Evolutionary conservation across 2,888 invertebrate species (phyloP).

Genomic region (Drosophila pseudotakahashii): DNA sequence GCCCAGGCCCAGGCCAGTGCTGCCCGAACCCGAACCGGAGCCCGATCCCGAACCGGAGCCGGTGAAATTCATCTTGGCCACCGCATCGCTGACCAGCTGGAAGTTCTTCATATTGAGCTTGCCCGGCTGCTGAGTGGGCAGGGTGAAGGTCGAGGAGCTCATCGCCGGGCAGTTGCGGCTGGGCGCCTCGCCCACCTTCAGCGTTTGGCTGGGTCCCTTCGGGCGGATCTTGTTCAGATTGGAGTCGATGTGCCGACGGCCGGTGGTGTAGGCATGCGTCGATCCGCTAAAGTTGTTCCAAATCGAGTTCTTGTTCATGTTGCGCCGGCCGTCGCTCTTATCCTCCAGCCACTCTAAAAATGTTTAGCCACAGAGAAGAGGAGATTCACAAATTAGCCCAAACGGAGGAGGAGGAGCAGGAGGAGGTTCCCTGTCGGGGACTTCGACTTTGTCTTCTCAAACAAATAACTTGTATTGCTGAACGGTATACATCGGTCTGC

Average conservation of each 20-base stretch:
- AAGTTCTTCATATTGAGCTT: conserved; percentile 95
- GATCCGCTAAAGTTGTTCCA: conserved; percentile 89
- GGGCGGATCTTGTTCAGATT: conserved; percentile 87
- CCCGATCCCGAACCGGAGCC: conserved; percentile 40
- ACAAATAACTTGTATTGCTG: not conserved
- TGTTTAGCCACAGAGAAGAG: conserved; percentile 12
- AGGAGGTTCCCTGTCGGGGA: not conserved
- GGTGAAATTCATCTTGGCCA: conserved; percentile 89
- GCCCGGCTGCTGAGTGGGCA: conserved; percentile 90
- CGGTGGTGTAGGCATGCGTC: conserved; percentile 89
- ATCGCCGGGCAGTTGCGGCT: conserved; percentile 71
- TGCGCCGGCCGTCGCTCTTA: conserved; percentile 82
- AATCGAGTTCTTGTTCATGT: conserved; percentile 83
- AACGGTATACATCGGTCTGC: not conserved
- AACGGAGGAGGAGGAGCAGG: not conserved
- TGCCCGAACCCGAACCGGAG: conserved; percentile 27
- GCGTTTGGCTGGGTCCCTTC: conserved; percentile 88
- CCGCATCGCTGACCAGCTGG: conserved; percentile 94
- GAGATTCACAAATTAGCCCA: conserved; percentile 33
- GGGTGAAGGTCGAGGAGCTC: conserved; percentile 69
- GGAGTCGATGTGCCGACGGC: conserved; percentile 86
- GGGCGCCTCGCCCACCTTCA: conserved; percentile 85
- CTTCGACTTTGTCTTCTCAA: not conserved
- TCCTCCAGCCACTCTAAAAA: conserved; percentile 86
- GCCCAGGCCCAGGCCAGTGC: conserved; percentile 31